A percentile compares a stretch with the other conserved stretches of the same genome.
phyloP scores from a whole-genome alignment of 2,888 invertebrate species.

The Agapostemon virescens region DNA sequence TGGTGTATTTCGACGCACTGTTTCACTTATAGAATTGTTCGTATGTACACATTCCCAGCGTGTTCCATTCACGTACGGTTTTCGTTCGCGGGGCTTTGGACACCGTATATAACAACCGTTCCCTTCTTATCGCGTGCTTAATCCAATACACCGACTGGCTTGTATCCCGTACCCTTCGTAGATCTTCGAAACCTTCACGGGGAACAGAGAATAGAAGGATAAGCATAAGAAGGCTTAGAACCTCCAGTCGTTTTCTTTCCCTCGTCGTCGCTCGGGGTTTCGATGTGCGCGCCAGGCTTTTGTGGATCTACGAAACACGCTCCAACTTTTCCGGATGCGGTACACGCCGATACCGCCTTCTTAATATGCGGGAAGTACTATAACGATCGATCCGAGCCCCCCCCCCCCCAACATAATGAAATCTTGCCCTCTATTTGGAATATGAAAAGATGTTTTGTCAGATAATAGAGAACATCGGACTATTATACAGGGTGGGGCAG shows the following conservation, averaged over 20 bases:
- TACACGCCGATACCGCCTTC: slow-evolving; percentile 44
- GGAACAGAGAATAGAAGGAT: slow-evolving; percentile 42
- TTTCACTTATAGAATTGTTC: slow-evolving; percentile 14
- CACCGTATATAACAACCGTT: slow-evolving; percentile 30
- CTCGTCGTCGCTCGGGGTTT: slow-evolving; percentile 50
- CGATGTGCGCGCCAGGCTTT: slow-evolving; percentile 51
- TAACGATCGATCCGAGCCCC: not conserved
- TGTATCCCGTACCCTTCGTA: slow-evolving; percentile 50
- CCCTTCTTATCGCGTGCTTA: slow-evolving; percentile 50
- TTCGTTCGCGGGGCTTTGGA: slow-evolving; percentile 17
- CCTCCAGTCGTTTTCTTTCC: slow-evolving; percentile 39
- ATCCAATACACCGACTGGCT: slow-evolving; percentile 51
- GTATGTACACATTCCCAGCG: slow-evolving; percentile 13
- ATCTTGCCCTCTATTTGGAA: not conserved
- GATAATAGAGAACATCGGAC: not conserved
- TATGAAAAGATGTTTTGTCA: not conserved
- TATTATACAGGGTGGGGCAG: no score
- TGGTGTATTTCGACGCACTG: not conserved
- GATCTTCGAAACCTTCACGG: slow-evolving; percentile 50
- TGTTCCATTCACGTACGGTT: slow-evolving; percentile 25
- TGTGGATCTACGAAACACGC: slow-evolving; percentile 64
- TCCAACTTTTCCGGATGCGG: slow-evolving; percentile 62
- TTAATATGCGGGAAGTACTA: slow-evolving; percentile 1
- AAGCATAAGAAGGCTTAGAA: slow-evolving; percentile 58
- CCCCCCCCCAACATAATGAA: not conserved